Percentiles rank a stretch among this genome's conserved stretches.
Conservation (phyloP, 2,113 vertebrate genomes). For the Melanerpes aurifrons region DNA sequence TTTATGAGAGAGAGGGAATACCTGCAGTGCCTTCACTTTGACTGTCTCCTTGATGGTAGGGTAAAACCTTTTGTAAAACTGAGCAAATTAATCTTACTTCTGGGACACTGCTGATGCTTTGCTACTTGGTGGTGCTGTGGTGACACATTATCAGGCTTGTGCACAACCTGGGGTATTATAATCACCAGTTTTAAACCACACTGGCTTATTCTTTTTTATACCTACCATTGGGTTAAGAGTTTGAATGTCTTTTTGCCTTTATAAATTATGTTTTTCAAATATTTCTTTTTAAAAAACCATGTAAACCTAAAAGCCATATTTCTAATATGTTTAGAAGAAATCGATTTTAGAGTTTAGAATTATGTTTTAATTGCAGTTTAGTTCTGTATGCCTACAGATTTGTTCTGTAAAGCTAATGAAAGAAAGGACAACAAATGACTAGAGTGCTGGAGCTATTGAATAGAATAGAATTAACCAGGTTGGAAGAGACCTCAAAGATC, state of each 20-base stretch:
- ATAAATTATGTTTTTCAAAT: not conserved
- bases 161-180: not conserved
- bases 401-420: not conserved
- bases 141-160: not conserved
- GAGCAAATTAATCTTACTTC: not conserved
- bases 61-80: not conserved
- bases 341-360: not conserved
- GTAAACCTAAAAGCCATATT: not conserved
- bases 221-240: not conserved
- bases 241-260: not conserved
- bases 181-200: not conserved
- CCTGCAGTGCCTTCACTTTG: conserved; percentile 97
- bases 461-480: no score
- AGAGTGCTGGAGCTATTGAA: not conserved
- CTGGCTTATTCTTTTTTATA: not conserved
- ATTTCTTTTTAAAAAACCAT: not conserved
- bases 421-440: not conserved
- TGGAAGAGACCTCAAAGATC: no score
- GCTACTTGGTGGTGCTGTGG: not conserved
- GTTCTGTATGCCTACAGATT: not conserved
- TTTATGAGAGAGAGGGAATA: conserved; percentile 98
- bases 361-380: not conserved
- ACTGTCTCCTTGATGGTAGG: conserved; percentile 95
- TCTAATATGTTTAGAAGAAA: not conserved
- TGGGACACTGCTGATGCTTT: not conserved